These are phyloP conservation scores for Gracilinanus agilis DNA, from an alignment of 2,113 vertebrate genomes.

Conservation along the genomic window DNA sequence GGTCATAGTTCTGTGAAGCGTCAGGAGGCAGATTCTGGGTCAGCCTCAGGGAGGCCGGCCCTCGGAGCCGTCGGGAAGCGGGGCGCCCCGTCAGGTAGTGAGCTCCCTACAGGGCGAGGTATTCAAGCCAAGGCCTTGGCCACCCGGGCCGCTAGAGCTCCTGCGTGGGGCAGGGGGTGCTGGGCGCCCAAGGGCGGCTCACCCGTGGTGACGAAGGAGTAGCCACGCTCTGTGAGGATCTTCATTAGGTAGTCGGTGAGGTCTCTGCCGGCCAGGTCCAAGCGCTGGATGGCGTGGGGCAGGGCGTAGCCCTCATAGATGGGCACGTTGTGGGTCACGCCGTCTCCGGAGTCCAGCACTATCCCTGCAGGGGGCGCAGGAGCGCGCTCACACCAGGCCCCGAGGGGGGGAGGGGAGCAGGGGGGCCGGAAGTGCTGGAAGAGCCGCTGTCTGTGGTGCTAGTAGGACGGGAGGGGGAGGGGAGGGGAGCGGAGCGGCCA, in stretches of 20 bases:
- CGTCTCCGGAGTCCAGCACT: constrained; percentile 69
- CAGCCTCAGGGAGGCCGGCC: too few relatives aligned
- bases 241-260: constrained; percentile 76
- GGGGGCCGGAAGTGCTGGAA: too few relatives aligned
- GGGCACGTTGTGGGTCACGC: constrained; percentile 71
- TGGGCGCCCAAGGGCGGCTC: background rate
- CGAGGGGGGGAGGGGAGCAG: background rate
- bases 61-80: background rate
- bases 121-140: background rate
- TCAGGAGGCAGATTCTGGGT: too few relatives aligned
- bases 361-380: constrained; percentile 29
- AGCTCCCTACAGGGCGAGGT: background rate
- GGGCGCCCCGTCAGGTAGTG: background rate
- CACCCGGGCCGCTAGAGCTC: too few relatives aligned
- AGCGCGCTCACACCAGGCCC: background rate
- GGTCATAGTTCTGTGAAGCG: background rate
- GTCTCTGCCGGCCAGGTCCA: constrained; percentile 69
- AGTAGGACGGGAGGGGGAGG: background rate
- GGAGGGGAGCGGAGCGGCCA: too few relatives aligned
- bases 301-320: constrained; percentile 73
- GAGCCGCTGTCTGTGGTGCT: background rate
- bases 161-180: too few relatives aligned
- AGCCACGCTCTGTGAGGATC: constrained; percentile 73
- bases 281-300: constrained; percentile 76
- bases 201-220: constrained; percentile 75